Conservation (phyloP, 2,113 vertebrate genomes). For the Epinephelus lanceolatus region DNA sequence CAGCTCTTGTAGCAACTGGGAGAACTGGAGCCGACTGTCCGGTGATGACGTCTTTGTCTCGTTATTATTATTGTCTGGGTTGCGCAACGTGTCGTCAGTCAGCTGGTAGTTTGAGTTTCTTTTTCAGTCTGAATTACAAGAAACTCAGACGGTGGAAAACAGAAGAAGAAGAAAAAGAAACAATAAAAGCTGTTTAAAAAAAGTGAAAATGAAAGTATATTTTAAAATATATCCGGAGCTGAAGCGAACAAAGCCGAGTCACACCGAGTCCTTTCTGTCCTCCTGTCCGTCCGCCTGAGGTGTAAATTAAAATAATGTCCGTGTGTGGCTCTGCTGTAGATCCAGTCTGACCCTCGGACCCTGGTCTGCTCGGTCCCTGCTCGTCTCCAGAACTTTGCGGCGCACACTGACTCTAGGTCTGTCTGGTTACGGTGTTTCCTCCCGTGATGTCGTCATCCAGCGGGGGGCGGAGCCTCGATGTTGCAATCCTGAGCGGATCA, state of each 20-base stretch:
- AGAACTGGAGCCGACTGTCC: slow-evolving; percentile 14
- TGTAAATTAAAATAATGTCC: fast-evolving
- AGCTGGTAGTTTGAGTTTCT: slow-evolving; percentile 26
- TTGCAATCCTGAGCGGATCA: slow-evolving; percentile 64
- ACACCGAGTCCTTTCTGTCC: not conserved
- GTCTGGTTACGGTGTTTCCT: slow-evolving; percentile 56
- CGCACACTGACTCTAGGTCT: slow-evolving; percentile 3
- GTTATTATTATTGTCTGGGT: slow-evolving; percentile 38
- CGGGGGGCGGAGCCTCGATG: slow-evolving; percentile 67
- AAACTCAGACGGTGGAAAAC: not conserved
- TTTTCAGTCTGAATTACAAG: not conserved
- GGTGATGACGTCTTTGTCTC: slow-evolving; percentile 53
- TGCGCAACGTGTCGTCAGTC: slow-evolving; percentile 71
- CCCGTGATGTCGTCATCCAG: slow-evolving; percentile 57
- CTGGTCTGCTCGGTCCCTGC: not conserved
- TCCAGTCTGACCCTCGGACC: not conserved
- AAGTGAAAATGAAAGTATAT: not conserved
- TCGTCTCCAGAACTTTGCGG: slow-evolving; percentile 36
- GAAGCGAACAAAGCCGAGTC: slow-evolving; percentile 40
- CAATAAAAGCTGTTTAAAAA: not conserved
- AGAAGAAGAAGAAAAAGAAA: not conserved
- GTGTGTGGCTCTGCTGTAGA: not conserved
- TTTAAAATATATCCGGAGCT: slow-evolving; percentile 1
- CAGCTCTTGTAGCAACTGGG: slow-evolving; percentile 27
- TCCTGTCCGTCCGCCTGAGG: not conserved